Base-by-base conservation (phyloP, 2,888 invertebrate genomes). In the Himalopsyche kuldschensis region DNA sequence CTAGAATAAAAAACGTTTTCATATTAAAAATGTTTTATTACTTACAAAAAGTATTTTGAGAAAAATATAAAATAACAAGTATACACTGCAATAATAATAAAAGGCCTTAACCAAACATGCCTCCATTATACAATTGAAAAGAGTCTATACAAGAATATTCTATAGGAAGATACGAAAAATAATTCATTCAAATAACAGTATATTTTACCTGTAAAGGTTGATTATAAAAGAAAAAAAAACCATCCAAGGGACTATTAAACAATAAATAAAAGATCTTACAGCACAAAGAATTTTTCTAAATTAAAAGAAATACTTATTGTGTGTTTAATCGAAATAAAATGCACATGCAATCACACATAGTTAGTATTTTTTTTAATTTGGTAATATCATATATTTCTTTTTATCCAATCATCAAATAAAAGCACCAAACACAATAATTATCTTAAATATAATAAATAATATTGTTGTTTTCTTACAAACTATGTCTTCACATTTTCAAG, bases 11-110 rank as follows among this genome's bases (percentile, higher is more conserved):
- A 63, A 24, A 11, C 4, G 24, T n/a, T 4, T 55, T 80, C 63
- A 69, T 80, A 80, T 80, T 80, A 80, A 80, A 80, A 80, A 32
- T 69, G 80, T 81, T 81, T 81, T 81, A 81, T 81, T 81, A 81
- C 75, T 81, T 81, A 81, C 80, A 81, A 81, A 81, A 81, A 47
- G 80, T 81, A 81, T 47, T 47, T 47, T 81, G 80, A 81, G 47
- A 81, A 81, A 81, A 80, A 69, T 69, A 80, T 80, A 75, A 75
- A 32, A 75, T 80, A 80, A 80, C 80, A 80, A 80, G 69, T 80
- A 69, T 69, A 80, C 80, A 80, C 80, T 4, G 32, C 75, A 55
- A 55, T 55, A n/a, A 55, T 55, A 55, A 55, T 55, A 55, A 55
- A 55, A 55, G 20, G 55, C 55, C 55, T 55, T 55, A 55, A 55